These are phyloP conservation scores for Trissonchulus sp. DNA, from an alignment of 2,888 invertebrate species.

Conservation along the genomic window DNA sequence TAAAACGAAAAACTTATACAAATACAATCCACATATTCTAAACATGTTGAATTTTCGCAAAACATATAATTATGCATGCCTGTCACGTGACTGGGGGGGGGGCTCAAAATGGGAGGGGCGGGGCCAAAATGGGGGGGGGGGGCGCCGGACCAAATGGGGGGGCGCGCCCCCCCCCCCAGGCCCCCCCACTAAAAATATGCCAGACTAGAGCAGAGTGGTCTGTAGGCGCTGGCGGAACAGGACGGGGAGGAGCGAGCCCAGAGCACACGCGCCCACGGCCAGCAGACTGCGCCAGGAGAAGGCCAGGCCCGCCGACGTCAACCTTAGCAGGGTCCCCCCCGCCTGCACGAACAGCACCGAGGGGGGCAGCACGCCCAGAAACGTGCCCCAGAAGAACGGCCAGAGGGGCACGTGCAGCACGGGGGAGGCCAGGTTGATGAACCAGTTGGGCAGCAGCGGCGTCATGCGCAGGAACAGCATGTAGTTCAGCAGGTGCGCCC, in stretches of 20 bases:
- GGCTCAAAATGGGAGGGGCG: no score
- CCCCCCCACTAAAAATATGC: no score
- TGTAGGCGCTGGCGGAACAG: conserved; percentile 60
- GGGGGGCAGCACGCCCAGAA: conserved; percentile 88
- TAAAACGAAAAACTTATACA: no score
- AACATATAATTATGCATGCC: no score
- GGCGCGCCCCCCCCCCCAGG: no score
- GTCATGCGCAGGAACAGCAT: conserved; percentile 94
- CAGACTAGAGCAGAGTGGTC: no score
- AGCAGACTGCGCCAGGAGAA: conserved; percentile 80
- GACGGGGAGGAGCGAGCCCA: conserved; percentile 78
- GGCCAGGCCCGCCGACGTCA: conserved; percentile 79
- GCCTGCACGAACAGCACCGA: conserved; percentile 96
- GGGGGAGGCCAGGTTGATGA: conserved; percentile 91
- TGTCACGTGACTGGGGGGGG: no score
- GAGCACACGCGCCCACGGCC: conserved; percentile 69
- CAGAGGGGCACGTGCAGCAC: conserved; percentile 87
- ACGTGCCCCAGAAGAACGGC: conserved; percentile 90
- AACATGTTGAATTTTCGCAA: no score
- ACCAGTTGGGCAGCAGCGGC: conserved; percentile 97
- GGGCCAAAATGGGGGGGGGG: no score
- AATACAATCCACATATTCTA: no score
- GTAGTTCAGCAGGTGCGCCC: conserved; percentile 83
- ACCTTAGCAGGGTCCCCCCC: conserved; percentile 85
- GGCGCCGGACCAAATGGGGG: no score